Percentiles rank a stretch among this genome's conserved stretches.
These are phyloP conservation scores for Helicoverpa zea DNA, from an alignment of 1,140 invertebrate species.

Conservation along the genomic window DNA sequence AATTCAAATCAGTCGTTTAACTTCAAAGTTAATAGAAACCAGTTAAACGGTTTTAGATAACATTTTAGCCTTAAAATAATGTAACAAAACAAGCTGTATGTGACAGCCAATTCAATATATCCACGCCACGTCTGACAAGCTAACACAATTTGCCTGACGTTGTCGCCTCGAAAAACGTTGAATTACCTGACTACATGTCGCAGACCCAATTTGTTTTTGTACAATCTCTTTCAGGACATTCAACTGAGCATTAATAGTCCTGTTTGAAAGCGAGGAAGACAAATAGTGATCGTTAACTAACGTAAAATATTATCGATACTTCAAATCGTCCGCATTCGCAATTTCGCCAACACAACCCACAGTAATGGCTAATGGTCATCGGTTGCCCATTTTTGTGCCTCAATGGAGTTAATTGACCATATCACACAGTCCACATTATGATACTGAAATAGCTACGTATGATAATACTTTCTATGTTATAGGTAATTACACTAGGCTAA, in stretches of 20 bases:
- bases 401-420: constrained; percentile 63
- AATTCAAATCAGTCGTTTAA: not conserved
- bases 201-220: not conserved
- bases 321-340: not conserved
- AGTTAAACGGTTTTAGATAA: not conserved
- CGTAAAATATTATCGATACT: not conserved
- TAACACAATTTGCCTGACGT: not conserved
- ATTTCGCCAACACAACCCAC: constrained; percentile 26
- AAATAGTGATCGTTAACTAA: not conserved
- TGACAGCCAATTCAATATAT: constrained; percentile 5
- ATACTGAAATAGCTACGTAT: constrained; percentile 58
- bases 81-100: not conserved
- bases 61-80: not conserved
- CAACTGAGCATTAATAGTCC: not conserved
- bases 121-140: not conserved
- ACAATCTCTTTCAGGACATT: not conserved
- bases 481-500: constrained; percentile 54
- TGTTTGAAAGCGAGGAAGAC: constrained; percentile 1
- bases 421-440: constrained; percentile 55
- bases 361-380: constrained; percentile 40
- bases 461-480: constrained; percentile 64
- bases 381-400: constrained; percentile 52
- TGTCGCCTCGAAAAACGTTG: not conserved
- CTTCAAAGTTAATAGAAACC: not conserved
- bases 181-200: not conserved